Conservation (phyloP, 2,888 invertebrate species). For the Taphrorychus bicolor region DNA sequence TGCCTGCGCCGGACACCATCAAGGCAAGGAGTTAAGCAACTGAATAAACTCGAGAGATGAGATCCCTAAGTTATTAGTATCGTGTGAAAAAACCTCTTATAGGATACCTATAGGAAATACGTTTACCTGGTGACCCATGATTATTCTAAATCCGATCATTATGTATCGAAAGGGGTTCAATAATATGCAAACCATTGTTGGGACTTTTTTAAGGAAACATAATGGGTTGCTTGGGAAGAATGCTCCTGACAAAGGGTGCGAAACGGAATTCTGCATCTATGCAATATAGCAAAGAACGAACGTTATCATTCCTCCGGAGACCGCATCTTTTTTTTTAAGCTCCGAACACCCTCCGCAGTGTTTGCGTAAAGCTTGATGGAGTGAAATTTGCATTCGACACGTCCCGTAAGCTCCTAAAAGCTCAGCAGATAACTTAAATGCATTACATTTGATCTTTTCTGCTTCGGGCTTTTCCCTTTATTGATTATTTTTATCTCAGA, state of each 20-base stretch:
- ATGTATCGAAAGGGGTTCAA: slow-evolving; percentile 34
- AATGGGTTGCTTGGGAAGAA: background rate
- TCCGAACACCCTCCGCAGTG: slow-evolving; percentile 26
- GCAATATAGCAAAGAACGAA: background rate
- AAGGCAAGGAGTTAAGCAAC: no score
- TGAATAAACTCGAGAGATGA: no score
- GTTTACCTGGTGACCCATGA: slow-evolving; percentile 37
- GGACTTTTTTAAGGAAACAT: background rate
- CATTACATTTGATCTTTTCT: slow-evolving; percentile 39
- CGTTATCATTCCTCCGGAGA: slow-evolving; percentile 20
- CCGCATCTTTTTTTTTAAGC: slow-evolving; percentile 36
- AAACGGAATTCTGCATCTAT: background rate
- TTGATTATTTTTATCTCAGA: slow-evolving; percentile 37
- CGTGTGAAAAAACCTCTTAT: slow-evolving; percentile 18
- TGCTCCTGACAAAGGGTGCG: background rate
- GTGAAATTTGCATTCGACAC: slow-evolving; percentile 40
- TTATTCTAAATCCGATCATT: slow-evolving; percentile 33
- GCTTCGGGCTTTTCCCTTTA: slow-evolving; percentile 26
- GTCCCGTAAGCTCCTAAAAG: slow-evolving; percentile 39
- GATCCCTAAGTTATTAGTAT: no score
- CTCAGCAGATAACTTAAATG: slow-evolving; percentile 41
- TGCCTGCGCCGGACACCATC: no score
- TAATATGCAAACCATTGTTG: slow-evolving; percentile 38
- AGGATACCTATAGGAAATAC: no score
- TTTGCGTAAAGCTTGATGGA: slow-evolving; percentile 35